Evolutionary conservation across 30 jellyfish, hydroid and myxozoan genomes (phyloP).

Genomic region (Phacellophora camtschatica): DNA sequence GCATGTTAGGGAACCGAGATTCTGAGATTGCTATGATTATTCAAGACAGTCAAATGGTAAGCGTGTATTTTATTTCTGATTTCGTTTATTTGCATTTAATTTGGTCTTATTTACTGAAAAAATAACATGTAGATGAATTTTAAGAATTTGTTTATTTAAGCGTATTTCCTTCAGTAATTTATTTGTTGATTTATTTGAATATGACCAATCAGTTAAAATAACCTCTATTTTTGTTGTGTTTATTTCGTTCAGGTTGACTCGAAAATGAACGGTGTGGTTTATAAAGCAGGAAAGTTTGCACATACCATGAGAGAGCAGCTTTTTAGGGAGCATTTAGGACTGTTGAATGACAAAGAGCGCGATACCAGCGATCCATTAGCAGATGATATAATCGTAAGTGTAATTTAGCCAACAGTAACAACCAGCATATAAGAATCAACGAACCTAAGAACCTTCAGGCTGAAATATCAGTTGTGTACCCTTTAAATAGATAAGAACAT

Average conservation of each 20-base stretch:
- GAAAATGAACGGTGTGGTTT: slow-evolving; percentile 65
- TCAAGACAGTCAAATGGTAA: slow-evolving; percentile 81
- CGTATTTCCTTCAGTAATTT: too few relatives aligned
- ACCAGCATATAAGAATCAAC: too few relatives aligned
- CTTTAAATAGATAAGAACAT: too few relatives aligned
- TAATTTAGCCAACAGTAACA: too few relatives aligned
- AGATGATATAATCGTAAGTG: slow-evolving; percentile 35
- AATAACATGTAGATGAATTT: background rate
- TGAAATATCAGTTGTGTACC: too few relatives aligned
- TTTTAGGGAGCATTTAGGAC: slow-evolving; percentile 84
- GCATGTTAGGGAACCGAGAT: slow-evolving; percentile 94
- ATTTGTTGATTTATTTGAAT: too few relatives aligned
- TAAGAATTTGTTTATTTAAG: too few relatives aligned
- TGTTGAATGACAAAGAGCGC: slow-evolving; percentile 38
- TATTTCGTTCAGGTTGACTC: slow-evolving; percentile 70
- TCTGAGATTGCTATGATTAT: slow-evolving; percentile 89
- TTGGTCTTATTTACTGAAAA: background rate
- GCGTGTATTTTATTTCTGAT: background rate
- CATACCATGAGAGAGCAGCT: slow-evolving; percentile 59
- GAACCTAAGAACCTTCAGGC: too few relatives aligned
- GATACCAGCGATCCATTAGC: slow-evolving; percentile 81
- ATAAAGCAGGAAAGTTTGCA: slow-evolving; percentile 85
- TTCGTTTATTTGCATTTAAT: background rate
- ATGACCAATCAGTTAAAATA: background rate
- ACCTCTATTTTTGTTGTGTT: too few relatives aligned